A percentile compares a stretch with the other conserved stretches of the same genome.
Evolutionary conservation across 2,113 vertebrate species (phyloP).

Genomic region (Tyrannus savana): DNA sequence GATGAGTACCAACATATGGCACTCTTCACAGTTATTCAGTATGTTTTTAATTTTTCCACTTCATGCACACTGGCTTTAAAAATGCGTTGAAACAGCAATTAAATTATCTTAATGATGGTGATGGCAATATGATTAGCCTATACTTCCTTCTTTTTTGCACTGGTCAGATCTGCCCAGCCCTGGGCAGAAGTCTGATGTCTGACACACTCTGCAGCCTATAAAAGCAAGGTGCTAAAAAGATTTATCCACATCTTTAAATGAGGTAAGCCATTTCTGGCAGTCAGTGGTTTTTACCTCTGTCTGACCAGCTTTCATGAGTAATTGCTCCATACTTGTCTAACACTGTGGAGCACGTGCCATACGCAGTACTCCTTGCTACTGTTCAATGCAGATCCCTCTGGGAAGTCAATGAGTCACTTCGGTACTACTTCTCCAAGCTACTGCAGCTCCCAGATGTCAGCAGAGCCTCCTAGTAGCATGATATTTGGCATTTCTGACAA

Average conservation of each 20-base stretch:
- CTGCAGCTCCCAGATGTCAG: neutral
- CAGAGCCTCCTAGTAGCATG: neutral
- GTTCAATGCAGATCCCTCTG: neutral
- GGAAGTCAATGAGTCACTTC: neutral
- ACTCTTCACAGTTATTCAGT: neutral
- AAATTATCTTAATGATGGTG: neutral
- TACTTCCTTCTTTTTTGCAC: neutral
- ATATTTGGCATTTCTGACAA: neutral
- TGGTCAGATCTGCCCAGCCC: neutral
- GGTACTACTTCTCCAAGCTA: neutral
- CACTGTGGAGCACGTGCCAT: rapidly evolving
- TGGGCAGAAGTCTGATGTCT: neutral
- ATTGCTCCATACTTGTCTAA: neutral
- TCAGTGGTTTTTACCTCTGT: neutral
- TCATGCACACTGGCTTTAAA: neutral
- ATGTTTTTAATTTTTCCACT: neutral
- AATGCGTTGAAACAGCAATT: neutral
- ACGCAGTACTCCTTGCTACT: neutral
- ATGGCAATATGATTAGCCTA: neutral
- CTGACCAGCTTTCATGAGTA: neutral
- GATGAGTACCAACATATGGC: neutral
- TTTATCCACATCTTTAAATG: neutral
- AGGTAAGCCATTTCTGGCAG: neutral
- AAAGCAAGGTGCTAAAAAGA: neutral
- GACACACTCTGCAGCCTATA: neutral